Percentiles rank a stretch among this genome's conserved stretches.
phyloP scores from a whole-genome alignment of 2,113 vertebrate species.

The Excalfactoria chinensis region DNA sequence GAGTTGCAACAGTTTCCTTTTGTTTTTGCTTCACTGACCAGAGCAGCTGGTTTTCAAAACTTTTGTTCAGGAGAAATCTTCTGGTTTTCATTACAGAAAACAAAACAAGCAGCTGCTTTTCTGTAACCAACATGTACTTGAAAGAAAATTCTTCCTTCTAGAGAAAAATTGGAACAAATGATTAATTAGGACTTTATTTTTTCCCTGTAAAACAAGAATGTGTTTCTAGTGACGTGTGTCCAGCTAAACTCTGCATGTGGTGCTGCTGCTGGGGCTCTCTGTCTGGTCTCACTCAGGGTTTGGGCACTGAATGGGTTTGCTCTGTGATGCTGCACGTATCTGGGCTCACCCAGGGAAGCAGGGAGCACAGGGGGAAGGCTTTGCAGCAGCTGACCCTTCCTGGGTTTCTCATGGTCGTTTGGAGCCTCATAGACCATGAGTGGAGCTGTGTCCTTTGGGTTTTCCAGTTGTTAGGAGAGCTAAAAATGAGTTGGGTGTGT shows the following conservation, averaged over 20 bases:
- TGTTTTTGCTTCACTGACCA: conserved; percentile 27
- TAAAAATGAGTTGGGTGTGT: not conserved
- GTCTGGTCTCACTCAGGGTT: not conserved
- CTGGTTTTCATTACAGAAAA: conserved; percentile 54
- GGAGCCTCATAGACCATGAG: not conserved
- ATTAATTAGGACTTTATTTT: not conserved
- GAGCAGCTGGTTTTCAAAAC: conserved; percentile 39
- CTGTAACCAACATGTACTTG: conserved; percentile 10
- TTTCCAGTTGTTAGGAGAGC: not conserved
- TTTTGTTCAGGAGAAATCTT: not conserved
- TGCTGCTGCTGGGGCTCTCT: not conserved
- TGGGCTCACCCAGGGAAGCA: not conserved
- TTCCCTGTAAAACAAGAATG: not conserved
- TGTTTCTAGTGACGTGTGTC: not conserved
- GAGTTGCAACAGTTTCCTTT: not conserved
- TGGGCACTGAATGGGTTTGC: fast-evolving
- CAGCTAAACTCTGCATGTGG: not conserved
- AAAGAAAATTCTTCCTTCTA: conserved; percentile 37
- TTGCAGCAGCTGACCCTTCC: not conserved
- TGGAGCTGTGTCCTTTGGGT: not conserved
- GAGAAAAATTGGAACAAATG: conserved; percentile 18
- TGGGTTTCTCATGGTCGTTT: not conserved
- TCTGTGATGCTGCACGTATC: not conserved
- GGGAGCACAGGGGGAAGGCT: not conserved
- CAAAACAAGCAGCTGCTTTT: conserved; percentile 45